Conservation (phyloP, 2,797 vertebrate species). For the Tiaroga cobitis region DNA sequence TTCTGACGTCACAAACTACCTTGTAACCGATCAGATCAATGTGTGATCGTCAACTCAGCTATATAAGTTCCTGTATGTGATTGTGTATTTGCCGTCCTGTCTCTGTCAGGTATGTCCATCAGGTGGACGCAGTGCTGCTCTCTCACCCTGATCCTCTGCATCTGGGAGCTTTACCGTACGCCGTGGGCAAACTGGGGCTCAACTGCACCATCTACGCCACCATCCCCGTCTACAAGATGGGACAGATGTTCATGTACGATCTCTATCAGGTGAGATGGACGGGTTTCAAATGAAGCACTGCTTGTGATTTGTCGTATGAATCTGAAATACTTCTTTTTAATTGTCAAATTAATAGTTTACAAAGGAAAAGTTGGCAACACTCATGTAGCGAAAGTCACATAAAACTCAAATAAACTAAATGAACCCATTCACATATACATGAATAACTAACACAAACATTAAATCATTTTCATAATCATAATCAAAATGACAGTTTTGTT, state of each 20-base stretch:
- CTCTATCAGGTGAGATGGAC: slow-evolving; percentile 87
- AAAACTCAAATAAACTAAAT: not conserved
- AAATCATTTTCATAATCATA: not conserved
- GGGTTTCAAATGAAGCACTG: not conserved
- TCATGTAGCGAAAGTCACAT: too few relatives aligned
- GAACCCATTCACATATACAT: not conserved
- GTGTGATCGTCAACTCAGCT: too few relatives aligned
- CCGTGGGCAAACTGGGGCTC: slow-evolving; percentile 95
- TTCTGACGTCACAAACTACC: too few relatives aligned
- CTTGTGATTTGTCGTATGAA: not conserved
- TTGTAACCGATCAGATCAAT: too few relatives aligned
- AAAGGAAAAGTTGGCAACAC: not conserved
- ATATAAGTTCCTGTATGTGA: not conserved
- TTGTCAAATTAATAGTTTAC: not conserved
- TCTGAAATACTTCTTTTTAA: not conserved
- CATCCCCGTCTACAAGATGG: slow-evolving; percentile 99
- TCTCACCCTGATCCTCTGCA: slow-evolving; percentile 97
- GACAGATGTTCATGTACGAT: slow-evolving; percentile 99
- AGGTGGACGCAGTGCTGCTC: slow-evolving; percentile 94
- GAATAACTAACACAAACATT: not conserved
- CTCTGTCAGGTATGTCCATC: slow-evolving; percentile 88
- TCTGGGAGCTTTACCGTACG: slow-evolving; percentile 93
- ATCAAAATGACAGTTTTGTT: not conserved
- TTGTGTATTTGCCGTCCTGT: slow-evolving; percentile 27
- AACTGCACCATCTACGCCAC: slow-evolving; percentile 99